Evolutionary conservation across 2,113 vertebrate species (phyloP), one percentile per base, ranked within the genome.

Genomic region (Pterocles burchelli): DNA sequence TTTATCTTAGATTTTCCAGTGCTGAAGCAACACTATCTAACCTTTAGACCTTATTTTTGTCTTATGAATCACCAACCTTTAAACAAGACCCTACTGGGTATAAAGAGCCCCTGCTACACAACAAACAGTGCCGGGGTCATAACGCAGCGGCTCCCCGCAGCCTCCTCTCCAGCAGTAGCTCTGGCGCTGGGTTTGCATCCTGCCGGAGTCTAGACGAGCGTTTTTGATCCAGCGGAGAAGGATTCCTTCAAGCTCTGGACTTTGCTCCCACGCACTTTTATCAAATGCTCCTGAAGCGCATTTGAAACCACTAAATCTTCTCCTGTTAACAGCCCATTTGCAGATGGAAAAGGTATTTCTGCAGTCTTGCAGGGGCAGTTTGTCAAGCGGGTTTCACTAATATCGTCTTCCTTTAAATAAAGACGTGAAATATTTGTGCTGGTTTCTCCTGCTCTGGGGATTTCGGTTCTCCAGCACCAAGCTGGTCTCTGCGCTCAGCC

Each of bases 341-440:
- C 92, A 88, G 92, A 88, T 33, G 63, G 85, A 43, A 75, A 90
- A 94, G 94, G 82, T 57, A 93, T 96, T 97, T 79, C 90, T 54
- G 75, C 71, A 17, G 67, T 4, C 90, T 62, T 25, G 29, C 7
- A 46, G 75, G 85, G 94, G 58, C 83, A 31, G 15, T 88, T 93
- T 77, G 49, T 73, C 88, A 73, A 31, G 71, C 54, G 62, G 79
- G 54, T 62, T 72, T 90, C 90, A 66, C 59, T 31, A 28, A 31
- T 34, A 16, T 1, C 22, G 33, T 57, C 78, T 91, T 62, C 18
- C 62, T 76, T 52, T 8, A n/a, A 85, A 66, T 41, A 45, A 61
- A 94, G 46, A 19, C 4, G 14, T 7, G 49, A 83, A 86, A 33
- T 65, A 45, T 16, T 34, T 0, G 0, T 8, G 1, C n/a, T 51